Conservation (phyloP, 2,113 vertebrate species). For the Etheostoma cragini region DNA sequence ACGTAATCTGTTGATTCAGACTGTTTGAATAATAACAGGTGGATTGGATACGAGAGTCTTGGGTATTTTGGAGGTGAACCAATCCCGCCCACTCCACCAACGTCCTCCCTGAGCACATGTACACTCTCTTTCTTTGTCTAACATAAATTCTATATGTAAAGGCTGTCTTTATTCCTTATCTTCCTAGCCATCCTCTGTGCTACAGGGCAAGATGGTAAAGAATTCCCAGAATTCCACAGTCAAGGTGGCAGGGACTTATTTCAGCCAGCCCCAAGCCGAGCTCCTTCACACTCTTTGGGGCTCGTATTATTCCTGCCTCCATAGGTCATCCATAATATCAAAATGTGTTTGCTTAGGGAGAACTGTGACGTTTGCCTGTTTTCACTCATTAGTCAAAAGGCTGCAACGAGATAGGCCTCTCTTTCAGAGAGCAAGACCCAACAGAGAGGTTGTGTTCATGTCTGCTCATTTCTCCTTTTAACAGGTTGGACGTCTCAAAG, state of each 20-base stretch:
- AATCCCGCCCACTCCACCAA: slow-evolving; percentile 63
- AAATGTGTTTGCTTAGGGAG: slow-evolving; percentile 76
- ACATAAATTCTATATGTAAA: slow-evolving; percentile 28
- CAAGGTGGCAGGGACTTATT: slow-evolving; percentile 57
- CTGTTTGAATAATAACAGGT: slow-evolving; percentile 73
- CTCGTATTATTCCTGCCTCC: slow-evolving; percentile 63
- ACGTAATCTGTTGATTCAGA: slow-evolving; percentile 71
- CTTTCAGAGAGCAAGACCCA: slow-evolving; percentile 51
- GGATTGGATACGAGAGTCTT: slow-evolving; percentile 61
- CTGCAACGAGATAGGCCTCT: slow-evolving; percentile 55
- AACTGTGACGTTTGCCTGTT: slow-evolving; percentile 72
- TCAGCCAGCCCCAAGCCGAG: slow-evolving; percentile 40
- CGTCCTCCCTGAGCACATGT: slow-evolving; percentile 25
- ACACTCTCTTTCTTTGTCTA: slow-evolving; percentile 45
- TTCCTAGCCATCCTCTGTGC: slow-evolving; percentile 49
- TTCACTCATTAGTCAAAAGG: slow-evolving; percentile 78
- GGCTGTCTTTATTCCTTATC: slow-evolving; percentile 52
- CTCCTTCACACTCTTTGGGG: slow-evolving; percentile 62
- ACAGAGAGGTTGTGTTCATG: slow-evolving; percentile 66
- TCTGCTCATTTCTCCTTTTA: slow-evolving; percentile 80
- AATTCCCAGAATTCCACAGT: slow-evolving; percentile 67
- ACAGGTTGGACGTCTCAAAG: slow-evolving; percentile 79
- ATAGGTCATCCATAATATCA: slow-evolving; percentile 75
- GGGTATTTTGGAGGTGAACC: slow-evolving; percentile 64
- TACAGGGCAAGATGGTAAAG: slow-evolving; percentile 28